A percentile compares a stretch with the other conserved stretches of the same genome.
Evolutionary conservation across 2,888 invertebrate genomes (phyloP).

Genomic region (Eilema depressum): DNA sequence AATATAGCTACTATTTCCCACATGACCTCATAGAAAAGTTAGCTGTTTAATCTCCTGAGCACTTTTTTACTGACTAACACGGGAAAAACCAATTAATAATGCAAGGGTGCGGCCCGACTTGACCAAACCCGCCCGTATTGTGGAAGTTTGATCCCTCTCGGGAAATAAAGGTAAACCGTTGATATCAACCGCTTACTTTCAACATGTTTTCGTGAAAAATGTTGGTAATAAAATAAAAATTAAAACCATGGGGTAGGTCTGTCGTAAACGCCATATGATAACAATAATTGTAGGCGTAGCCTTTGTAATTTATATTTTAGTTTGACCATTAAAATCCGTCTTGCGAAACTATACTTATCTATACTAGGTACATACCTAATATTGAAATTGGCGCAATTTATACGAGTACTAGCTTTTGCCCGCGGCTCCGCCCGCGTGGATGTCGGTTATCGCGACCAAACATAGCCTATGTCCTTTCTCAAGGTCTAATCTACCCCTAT

Average conservation of each 20-base stretch:
- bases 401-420: too few species aligned
- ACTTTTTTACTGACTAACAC: not conserved
- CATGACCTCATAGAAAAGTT: too few species aligned
- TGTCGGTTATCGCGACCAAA: too few species aligned
- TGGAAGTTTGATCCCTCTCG: conserved; percentile 45
- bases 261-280: conserved; percentile 1
- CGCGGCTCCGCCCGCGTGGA: too few species aligned
- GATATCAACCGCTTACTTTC: conserved; percentile 25
- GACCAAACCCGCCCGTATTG: conserved; percentile 41
- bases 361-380: too few species aligned
- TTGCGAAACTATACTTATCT: too few species aligned
- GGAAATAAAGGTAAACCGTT: conserved; percentile 48
- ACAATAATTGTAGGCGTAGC: not conserved
- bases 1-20: too few species aligned
- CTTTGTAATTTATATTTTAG: not conserved
- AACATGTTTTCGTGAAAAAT: conserved; percentile 12
- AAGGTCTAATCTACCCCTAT: too few species aligned
- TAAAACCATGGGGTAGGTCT: conserved; percentile 7
- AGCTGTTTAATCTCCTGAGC: not conserved
- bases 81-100: conserved; percentile 20
- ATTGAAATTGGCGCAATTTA: too few species aligned
- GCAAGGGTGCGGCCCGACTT: conserved; percentile 35
- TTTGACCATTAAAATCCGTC: not conserved
- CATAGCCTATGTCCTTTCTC: too few species aligned
- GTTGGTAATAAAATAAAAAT: conserved; percentile 14